phyloP scores from a whole-genome alignment of 1,140 invertebrate genomes.

The Callitettix versicolor region DNA sequence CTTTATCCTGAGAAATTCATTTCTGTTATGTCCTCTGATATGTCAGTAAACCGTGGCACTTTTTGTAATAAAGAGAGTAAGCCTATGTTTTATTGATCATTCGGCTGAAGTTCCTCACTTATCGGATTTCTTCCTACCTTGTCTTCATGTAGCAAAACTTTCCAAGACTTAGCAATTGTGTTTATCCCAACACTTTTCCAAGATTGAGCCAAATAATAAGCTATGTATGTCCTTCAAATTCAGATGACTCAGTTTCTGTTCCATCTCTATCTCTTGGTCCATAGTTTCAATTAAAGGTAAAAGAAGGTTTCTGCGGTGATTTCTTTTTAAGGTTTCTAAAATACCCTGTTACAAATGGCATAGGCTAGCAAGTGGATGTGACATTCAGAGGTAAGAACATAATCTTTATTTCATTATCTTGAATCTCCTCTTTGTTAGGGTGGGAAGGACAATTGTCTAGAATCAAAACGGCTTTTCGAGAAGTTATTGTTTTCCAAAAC shows the following conservation, averaged over 20 bases:
- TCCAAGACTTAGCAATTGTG: neutral
- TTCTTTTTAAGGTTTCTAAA: no score
- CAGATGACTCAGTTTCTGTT: neutral
- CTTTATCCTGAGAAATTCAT: neutral
- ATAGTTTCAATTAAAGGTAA: neutral
- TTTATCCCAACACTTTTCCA: neutral
- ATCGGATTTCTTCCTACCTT: neutral
- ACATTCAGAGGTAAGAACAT: constrained; percentile 20
- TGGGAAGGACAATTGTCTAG: constrained; percentile 31
- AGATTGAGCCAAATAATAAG: neutral
- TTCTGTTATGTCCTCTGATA: neutral
- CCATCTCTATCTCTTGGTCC: neutral
- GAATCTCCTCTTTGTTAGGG: constrained; percentile 12
- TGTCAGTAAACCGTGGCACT: neutral
- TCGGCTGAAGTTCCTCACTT: neutral
- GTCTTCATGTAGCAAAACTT: neutral
- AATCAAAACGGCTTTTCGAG: constrained; percentile 31
- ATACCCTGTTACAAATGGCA: constrained; percentile 17
- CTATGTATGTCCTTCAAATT: constrained; percentile 4
- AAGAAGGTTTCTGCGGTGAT: neutral
- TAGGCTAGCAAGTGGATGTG: constrained; percentile 11
- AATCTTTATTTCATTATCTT: constrained; percentile 7
- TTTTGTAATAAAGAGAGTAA: neutral
- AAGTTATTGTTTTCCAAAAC: constrained; percentile 27
- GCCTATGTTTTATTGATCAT: no score